Base-by-base conservation (phyloP, 2,797 vertebrate genomes). In the Silurus lanzhouensis region DNA sequence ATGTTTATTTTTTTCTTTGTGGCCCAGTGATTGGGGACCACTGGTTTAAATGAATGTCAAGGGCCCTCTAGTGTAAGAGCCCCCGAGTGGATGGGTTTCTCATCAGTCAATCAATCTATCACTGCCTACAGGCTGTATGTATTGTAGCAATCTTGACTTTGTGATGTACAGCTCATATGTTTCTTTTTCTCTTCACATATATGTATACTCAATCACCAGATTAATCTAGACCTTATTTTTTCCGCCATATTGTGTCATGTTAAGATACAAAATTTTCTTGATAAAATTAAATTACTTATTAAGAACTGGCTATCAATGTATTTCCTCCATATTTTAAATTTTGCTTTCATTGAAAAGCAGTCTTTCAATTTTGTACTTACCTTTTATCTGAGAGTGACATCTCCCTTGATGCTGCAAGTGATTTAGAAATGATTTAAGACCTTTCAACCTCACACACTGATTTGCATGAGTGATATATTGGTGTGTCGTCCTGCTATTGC, bases 381-480 rank as follows among this genome's bases (percentile, higher is more conserved):
- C 80, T 63, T 77, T 87, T 82, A 61, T 76, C 71, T 1, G n/a
- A 48, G 58, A 84, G 84, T 46, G 67, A 61, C 75, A 80, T 84
- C 64, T 85, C 89, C 83, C 86, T 91, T 87, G 79, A 82, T 84
- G 81, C 78, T 77, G 63, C 70, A 88, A 80, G 52, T 89, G 1
- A 88, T 91, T 91, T 91, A 70, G 74, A 91, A 91, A 91, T 92
- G 25, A 86, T 83, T 92, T 90, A 90, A 88, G 70, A 86, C 88
- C 91, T 86, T 89, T 83, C 85, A 87, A 83, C 75, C 63, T 14
- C 57, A 58, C 67, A 75, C 87, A 64, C 87, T 87, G 86, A 89
- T 89, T 88, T 86, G 85, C 86, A 87, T 87, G 77, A 64, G 78
- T 25, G 20, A 80, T 80, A 22, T 85, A 83, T 83, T 79, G 17